A percentile compares a stretch with the other conserved stretches of the same genome.
phyloP scores from a whole-genome alignment of 2,797 vertebrate species.

The Tachyglossus aculeatus region DNA sequence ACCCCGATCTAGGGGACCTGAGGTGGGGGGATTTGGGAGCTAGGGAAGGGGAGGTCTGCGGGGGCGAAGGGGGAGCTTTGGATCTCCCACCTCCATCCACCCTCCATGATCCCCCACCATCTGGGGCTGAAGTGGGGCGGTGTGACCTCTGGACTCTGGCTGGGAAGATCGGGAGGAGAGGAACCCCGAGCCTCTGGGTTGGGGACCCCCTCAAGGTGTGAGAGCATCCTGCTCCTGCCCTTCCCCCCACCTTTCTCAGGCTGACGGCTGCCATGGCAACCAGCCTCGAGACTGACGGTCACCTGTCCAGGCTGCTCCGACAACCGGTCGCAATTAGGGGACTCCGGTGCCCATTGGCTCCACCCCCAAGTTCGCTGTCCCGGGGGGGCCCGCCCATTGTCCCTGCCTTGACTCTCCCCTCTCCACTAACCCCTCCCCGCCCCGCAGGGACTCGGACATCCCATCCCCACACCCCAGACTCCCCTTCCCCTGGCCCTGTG shows the following conservation, averaged over 20 bases:
- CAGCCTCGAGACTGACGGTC: slow-evolving; percentile 43
- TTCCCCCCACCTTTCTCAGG: slow-evolving; percentile 6
- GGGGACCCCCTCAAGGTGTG: background rate
- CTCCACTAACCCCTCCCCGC: background rate
- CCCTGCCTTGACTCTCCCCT: slow-evolving; percentile 22
- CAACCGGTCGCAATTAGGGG: no score
- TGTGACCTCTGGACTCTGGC: background rate
- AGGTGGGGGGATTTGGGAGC: background rate
- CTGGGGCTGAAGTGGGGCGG: background rate
- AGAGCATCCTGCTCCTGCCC: slow-evolving; percentile 6
- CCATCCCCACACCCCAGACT: no score
- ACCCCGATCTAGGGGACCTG: background rate
- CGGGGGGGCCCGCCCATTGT: no score
- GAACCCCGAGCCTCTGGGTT: background rate
- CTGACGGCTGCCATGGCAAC: slow-evolving; percentile 60
- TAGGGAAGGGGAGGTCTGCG: background rate
- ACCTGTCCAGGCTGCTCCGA: no score
- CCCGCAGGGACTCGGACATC: background rate
- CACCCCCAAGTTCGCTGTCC: no score
- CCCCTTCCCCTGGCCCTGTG: no score
- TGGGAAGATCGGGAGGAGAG: background rate
- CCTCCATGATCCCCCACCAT: background rate
- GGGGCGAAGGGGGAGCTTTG: no score
- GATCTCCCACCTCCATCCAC: no score
- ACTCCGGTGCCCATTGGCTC: no score